Evolutionary conservation across 1,140 invertebrate genomes (phyloP).

Genomic region (Archivesica marissinica): DNA sequence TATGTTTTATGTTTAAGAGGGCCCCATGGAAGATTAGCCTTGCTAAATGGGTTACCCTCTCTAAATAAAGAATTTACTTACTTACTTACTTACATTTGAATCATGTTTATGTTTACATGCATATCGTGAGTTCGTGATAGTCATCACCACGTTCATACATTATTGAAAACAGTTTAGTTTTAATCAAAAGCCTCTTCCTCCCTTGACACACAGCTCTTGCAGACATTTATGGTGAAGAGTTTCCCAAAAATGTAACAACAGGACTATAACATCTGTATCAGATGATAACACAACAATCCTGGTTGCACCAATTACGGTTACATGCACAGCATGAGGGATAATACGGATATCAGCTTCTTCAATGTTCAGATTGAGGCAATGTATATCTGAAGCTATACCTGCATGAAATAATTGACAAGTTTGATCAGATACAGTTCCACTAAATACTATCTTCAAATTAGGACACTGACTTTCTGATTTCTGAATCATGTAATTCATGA

Average conservation of each 20-base stretch:
- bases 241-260: slow-evolving; percentile 24
- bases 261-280: slow-evolving; percentile 2
- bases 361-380: neutral
- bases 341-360: slow-evolving; percentile 35
- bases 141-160: too few relatives aligned
- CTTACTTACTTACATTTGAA: too few relatives aligned
- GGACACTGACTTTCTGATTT: neutral
- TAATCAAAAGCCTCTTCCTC: neutral
- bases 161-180: too few relatives aligned
- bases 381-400: neutral
- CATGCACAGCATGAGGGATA: slow-evolving; percentile 8
- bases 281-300: slow-evolving; percentile 7
- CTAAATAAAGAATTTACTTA: too few relatives aligned
- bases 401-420: neutral
- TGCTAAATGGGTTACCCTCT: too few relatives aligned
- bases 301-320: neutral
- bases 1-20: too few relatives aligned
- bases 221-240: neutral
- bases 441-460: neutral
- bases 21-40: too few relatives aligned
- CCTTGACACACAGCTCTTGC: neutral
- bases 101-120: too few relatives aligned
- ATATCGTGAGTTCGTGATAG: too few relatives aligned
- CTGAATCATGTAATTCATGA: neutral
- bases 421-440: neutral